Percentiles rank a stretch among this genome's conserved stretches.
Conservation (phyloP, 1,140 invertebrate species). For the Drosophila simulans region DNA sequence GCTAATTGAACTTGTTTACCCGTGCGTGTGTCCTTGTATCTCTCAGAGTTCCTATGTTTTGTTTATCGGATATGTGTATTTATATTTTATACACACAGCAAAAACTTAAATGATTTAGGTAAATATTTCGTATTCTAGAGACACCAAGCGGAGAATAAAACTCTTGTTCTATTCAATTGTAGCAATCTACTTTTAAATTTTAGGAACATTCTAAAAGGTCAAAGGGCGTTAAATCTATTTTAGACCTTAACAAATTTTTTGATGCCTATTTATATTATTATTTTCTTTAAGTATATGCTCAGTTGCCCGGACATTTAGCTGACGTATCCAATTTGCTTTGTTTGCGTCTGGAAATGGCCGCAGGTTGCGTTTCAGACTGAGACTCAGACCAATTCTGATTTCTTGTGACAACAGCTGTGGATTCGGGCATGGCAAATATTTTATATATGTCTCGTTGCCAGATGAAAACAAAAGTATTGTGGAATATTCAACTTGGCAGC, state of each 20-base stretch:
- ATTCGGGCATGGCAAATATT: slow-evolving; percentile 64
- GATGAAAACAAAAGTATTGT: slow-evolving; percentile 68
- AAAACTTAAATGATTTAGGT: neutral
- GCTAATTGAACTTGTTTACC: slow-evolving; percentile 80
- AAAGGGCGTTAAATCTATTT: neutral
- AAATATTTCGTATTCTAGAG: neutral
- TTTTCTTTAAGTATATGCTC: slow-evolving; percentile 8
- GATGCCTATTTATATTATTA: neutral
- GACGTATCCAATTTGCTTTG: slow-evolving; percentile 72
- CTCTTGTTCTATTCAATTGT: too few relatives aligned
- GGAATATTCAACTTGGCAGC: slow-evolving; percentile 55
- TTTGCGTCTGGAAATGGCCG: slow-evolving; percentile 61
- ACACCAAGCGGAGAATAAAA: neutral
- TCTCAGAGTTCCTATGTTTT: slow-evolving; percentile 23
- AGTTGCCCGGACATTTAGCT: slow-evolving; percentile 50
- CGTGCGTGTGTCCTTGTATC: slow-evolving; percentile 67
- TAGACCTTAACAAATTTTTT: neutral
- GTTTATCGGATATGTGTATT: slow-evolving; percentile 11
- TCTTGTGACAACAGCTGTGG: slow-evolving; percentile 61
- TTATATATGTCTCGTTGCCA: slow-evolving; percentile 70
- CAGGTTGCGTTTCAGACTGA: slow-evolving; percentile 55
- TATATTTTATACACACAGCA: slow-evolving; percentile 8
- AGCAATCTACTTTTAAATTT: neutral
- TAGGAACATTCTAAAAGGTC: neutral
- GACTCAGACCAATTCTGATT: slow-evolving; percentile 60